These are phyloP conservation scores for Steatocranus sp. DNA, from an alignment of 2,797 vertebrate species.

Conservation along the genomic window DNA sequence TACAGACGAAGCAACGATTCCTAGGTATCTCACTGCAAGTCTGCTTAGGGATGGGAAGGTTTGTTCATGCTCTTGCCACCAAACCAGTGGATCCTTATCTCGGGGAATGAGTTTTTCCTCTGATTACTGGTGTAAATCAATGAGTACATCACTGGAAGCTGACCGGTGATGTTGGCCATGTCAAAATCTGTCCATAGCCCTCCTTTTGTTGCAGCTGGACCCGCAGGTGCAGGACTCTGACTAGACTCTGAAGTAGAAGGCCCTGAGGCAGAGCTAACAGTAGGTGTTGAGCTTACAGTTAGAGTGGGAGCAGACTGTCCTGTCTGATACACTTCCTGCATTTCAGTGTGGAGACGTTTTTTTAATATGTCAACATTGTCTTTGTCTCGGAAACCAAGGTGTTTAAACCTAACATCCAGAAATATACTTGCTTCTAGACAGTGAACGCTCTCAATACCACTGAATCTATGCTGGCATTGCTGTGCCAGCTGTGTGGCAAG, in stretches of 20 bases:
- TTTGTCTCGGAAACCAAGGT: background rate
- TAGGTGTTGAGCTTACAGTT: background rate
- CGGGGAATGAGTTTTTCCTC: background rate
- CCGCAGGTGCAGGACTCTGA: background rate
- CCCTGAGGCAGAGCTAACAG: background rate
- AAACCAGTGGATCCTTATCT: background rate
- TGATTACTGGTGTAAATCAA: background rate
- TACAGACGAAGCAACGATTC: background rate
- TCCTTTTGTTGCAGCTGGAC: background rate
- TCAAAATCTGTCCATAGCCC: background rate
- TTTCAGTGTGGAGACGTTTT: background rate
- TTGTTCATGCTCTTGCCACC: background rate
- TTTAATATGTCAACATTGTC: background rate
- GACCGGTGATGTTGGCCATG: background rate
- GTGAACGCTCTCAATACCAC: background rate
- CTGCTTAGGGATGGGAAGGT: background rate
- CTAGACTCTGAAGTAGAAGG: background rate
- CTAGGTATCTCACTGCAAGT: background rate
- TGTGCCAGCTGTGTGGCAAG: background rate
- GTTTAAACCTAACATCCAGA: background rate
- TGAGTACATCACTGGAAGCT: background rate
- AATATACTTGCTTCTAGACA: slow-evolving; percentile 4
- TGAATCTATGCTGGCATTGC: background rate
- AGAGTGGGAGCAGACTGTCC: background rate
- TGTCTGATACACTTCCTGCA: slow-evolving; percentile 3